A percentile compares a stretch with the other conserved stretches of the same genome.
phyloP scores from a whole-genome alignment of 2,797 vertebrate species.

The Euphonia xanthogaster region DNA sequence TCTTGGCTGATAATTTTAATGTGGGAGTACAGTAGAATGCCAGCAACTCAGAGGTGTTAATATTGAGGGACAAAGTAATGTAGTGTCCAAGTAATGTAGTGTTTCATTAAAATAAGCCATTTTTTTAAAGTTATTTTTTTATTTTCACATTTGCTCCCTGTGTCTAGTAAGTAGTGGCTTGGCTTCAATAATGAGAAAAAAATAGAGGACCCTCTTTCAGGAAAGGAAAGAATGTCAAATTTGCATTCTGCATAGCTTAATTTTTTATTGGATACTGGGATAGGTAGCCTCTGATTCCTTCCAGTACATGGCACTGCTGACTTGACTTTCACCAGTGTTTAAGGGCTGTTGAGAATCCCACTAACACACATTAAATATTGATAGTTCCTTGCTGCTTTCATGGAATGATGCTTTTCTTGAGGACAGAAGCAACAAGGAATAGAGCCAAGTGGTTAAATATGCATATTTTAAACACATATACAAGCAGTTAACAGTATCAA shows the following conservation, averaged over 20 bases:
- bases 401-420: not conserved
- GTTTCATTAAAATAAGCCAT: not conserved
- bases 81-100: not conserved
- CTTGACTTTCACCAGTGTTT: not conserved
- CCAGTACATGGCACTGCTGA: not conserved
- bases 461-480: not conserved
- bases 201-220: not conserved
- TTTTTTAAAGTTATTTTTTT: not conserved
- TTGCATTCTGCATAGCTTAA: not conserved
- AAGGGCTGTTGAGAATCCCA: not conserved
- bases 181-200: not conserved
- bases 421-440: not conserved
- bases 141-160: not conserved
- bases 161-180: not conserved
- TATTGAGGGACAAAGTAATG: not conserved
- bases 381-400: not conserved
- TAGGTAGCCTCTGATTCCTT: not conserved
- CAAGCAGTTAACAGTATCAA: not conserved
- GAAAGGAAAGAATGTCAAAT: not conserved
- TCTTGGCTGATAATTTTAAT: not conserved
- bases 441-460: not conserved
- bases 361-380: not conserved
- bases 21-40: not conserved
- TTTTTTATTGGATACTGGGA: not conserved
- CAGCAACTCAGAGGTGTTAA: not conserved